Conservation (phyloP, 2,113 vertebrate genomes). For the Carlito syrichta region DNA sequence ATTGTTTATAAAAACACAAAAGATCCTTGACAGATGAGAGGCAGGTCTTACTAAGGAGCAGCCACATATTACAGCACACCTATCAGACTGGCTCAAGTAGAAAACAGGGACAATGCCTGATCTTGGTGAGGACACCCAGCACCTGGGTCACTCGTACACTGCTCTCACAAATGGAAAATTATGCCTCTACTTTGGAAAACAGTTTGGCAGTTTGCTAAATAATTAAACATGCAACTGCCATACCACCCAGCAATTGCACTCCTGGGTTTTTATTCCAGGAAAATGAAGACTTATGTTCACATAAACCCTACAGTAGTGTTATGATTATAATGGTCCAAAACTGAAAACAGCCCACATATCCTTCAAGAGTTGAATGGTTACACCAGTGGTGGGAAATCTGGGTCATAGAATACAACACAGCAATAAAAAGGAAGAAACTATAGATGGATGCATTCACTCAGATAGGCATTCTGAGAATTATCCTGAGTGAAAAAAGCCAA, state of each 20-base stretch:
- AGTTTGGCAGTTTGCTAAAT: background rate
- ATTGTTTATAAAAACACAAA: constrained; percentile 34
- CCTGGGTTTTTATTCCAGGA: background rate
- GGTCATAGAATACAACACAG: background rate
- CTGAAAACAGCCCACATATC: background rate
- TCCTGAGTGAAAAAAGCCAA: background rate
- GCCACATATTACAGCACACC: background rate
- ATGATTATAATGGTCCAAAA: background rate
- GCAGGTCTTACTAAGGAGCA: background rate
- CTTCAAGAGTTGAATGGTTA: background rate
- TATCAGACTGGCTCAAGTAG: background rate
- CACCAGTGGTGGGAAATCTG: background rate
- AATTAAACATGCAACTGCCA: background rate
- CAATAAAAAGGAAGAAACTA: background rate
- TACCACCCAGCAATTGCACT: background rate
- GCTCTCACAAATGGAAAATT: background rate
- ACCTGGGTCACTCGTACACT: background rate
- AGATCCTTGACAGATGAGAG: constrained; percentile 1
- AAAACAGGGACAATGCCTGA: background rate
- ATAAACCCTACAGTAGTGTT: background rate
- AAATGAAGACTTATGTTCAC: background rate
- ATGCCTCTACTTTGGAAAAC: background rate
- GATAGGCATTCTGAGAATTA: background rate
- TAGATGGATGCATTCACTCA: background rate
- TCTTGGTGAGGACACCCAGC: background rate